Evolutionary conservation across 2,113 vertebrate species (phyloP).

Genomic region (Alces alces): DNA sequence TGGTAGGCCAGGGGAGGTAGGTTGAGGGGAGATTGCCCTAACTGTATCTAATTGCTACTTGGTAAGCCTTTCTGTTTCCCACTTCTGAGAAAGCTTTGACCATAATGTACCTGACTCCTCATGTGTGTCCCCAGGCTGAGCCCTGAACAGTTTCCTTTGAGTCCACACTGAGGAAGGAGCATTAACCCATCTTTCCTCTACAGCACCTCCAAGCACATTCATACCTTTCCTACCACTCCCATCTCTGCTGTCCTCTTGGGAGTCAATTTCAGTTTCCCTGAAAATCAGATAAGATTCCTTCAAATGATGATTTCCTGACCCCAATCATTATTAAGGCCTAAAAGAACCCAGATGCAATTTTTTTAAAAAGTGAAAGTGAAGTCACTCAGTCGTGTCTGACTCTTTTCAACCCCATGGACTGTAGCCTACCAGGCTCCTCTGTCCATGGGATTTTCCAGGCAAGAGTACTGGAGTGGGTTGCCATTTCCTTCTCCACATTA

Average conservation of each 20-base stretch:
- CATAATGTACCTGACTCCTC: not conserved
- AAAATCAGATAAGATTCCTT: not conserved
- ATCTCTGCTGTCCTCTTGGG: not conserved
- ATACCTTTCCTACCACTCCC: not conserved
- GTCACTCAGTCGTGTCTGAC: rapidly evolving
- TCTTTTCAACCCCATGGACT: not conserved
- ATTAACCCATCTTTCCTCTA: not conserved
- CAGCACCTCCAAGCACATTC: not conserved
- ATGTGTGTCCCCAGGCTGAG: not conserved
- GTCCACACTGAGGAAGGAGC: not conserved
- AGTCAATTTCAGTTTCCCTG: not conserved
- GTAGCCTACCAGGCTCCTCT: not conserved
- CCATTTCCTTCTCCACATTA: not conserved
- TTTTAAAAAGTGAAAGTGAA: not conserved
- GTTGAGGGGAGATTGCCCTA: not conserved
- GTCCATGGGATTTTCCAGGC: not conserved
- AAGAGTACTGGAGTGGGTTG: not conserved
- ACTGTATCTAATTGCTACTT: not conserved
- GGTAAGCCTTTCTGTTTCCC: not conserved
- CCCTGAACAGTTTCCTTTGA: not conserved
- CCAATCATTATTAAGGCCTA: not conserved
- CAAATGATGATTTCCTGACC: not conserved
- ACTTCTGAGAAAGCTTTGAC: not conserved
- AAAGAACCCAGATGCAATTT: not conserved
- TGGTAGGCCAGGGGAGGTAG: not conserved